These are phyloP conservation scores for Acanthurus tractus DNA, from an alignment of 2,797 vertebrate genomes.

Conservation along the genomic window DNA sequence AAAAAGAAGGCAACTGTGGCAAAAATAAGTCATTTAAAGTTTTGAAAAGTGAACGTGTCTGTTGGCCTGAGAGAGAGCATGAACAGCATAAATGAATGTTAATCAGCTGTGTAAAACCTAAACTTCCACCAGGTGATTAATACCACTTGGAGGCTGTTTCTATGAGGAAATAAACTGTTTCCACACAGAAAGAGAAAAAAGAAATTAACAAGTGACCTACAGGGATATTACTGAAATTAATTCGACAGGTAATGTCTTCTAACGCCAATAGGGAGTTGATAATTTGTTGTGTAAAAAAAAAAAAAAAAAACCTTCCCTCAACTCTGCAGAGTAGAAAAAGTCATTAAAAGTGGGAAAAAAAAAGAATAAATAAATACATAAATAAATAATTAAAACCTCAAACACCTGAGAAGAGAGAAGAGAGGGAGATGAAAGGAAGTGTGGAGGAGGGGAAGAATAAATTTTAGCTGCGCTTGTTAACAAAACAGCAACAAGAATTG, in stretches of 20 bases:
- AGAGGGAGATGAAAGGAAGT: conserved; percentile 67
- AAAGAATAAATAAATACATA: conserved; percentile 56
- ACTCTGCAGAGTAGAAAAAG: conserved; percentile 65
- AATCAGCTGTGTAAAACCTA: conserved; percentile 50
- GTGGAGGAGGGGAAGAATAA: conserved; percentile 22
- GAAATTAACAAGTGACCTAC: conserved; percentile 55
- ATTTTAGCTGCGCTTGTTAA: conserved; percentile 68
- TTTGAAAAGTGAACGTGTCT: conserved; percentile 32
- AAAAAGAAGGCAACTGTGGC: conserved; percentile 1
- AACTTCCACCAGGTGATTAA: conserved; percentile 55
- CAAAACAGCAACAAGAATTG: conserved; percentile 66
- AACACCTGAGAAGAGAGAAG: conserved; percentile 63
- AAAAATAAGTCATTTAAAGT: conserved; percentile 20
- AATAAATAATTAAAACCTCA: conserved; percentile 66
- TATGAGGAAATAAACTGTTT: conserved; percentile 55
- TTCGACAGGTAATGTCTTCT: conserved; percentile 72
- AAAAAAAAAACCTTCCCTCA: conserved; percentile 39
- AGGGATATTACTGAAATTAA: conserved; percentile 72
- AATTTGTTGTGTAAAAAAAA: conserved; percentile 50
- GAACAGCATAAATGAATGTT: conserved; percentile 54
- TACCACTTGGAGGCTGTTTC: conserved; percentile 44
- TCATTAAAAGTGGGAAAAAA: conserved; percentile 68
- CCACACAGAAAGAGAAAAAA: conserved; percentile 46
- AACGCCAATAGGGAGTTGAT: conserved; percentile 63
- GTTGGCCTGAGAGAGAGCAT: conserved; percentile 23